Evolutionary conservation across 2,113 vertebrate species (phyloP), one percentile per base, ranked within the genome.

Genomic region (Cnemophilus loriae): DNA sequence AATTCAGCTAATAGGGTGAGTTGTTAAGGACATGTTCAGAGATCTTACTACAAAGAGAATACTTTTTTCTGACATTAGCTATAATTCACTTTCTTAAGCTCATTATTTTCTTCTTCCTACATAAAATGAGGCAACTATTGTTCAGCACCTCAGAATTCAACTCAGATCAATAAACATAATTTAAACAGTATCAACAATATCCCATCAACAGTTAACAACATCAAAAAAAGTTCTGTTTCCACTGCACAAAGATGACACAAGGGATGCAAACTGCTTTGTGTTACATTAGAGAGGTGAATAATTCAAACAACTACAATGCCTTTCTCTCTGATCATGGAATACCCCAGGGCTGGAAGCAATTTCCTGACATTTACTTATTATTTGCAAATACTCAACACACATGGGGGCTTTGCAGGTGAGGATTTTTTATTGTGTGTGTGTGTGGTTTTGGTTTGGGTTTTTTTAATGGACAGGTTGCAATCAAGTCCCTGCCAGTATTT

Each of bases 251-350:
- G 88, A 90, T 84, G 93, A 94, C 92, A 92, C 59, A 67, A 81
- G 92, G 83, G 90, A 94, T 89, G 55, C 49, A 93, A 70, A 87
- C 69, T 84, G 39, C 76, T 94, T 87, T 84, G 80, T 82, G 49
- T 64, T 90, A 94, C 74, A 89, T 93, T 84, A 92, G 64, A 88
- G 85, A 92, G 85, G 88, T 95, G 92, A 97, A 96, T 95, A 94
- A 94, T 96, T 92, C 90, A 93, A 64, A 81, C 33, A 80, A 26
- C 56, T 80, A 70, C 82, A 95, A 70, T 49, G 71, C 35, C 63
- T 95, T 76, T 83, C 60, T 63, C 89, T 95, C 84, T 94, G 83
- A 95, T 90, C 80, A 69, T 42, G 46, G 57, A 89, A 89, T 61
- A 87, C n/a, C 11, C 57, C 49, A 87, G 76, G 55, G 76, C 53